Percentiles rank a stretch among this genome's conserved stretches.
Conservation (phyloP, 2,797 vertebrate genomes). For the Microcaecilia unicolor region DNA sequence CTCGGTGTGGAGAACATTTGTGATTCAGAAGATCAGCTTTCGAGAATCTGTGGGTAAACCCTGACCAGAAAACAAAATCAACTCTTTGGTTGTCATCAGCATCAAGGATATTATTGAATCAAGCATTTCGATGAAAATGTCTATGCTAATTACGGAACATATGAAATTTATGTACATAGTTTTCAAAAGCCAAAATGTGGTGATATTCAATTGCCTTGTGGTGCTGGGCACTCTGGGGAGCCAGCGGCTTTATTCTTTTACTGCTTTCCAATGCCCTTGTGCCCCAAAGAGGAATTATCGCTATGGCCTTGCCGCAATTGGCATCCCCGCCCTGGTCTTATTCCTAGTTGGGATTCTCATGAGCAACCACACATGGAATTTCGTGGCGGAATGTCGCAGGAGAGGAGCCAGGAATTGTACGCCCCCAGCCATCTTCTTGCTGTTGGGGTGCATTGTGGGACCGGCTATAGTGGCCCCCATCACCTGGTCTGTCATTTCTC, state of each 20-base stretch:
- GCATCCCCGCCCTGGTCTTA: conserved; percentile 71
- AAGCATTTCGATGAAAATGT: conserved; percentile 67
- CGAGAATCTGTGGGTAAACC: too few relatives aligned
- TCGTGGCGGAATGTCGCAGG: conserved; percentile 77
- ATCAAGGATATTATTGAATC: too few relatives aligned
- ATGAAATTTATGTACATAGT: conserved; percentile 85
- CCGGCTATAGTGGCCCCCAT: conserved; percentile 54
- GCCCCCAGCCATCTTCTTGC: conserved; percentile 55
- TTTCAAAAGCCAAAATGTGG: conserved; percentile 88
- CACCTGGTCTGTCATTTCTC: conserved; percentile 63
- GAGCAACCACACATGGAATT: conserved; percentile 81
- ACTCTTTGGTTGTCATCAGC: too few relatives aligned
- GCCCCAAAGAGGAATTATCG: conserved; percentile 75
- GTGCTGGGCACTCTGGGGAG: conserved; percentile 82
- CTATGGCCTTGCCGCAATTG: conserved; percentile 81
- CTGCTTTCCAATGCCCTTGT: conserved; percentile 85
- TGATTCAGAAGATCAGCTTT: too few relatives aligned
- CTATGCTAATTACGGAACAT: conserved; percentile 74
- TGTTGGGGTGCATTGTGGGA: conserved; percentile 65
- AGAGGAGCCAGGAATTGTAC: conserved; percentile 71
- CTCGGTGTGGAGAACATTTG: too few relatives aligned
- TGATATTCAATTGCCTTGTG: conserved; percentile 88
- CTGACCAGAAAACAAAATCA: too few relatives aligned
- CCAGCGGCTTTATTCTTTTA: conserved; percentile 78
- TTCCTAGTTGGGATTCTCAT: conserved; percentile 76